phyloP scores from a whole-genome alignment of 1,140 invertebrate species.

The Zaprionus ornatus region DNA sequence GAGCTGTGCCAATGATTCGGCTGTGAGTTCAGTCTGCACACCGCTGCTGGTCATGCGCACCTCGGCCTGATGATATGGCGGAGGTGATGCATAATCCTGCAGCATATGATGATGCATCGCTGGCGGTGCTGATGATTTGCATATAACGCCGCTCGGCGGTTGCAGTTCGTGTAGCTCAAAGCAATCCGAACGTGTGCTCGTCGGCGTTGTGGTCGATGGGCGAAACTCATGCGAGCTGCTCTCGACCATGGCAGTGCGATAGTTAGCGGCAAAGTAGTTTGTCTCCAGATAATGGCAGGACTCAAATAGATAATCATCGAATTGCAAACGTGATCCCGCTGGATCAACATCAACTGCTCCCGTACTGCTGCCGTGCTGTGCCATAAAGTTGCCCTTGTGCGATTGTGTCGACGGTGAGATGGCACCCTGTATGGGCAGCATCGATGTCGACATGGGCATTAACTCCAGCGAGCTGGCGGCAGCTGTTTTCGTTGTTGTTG shows the following conservation, averaged over 20 bases:
- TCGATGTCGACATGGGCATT: constrained; percentile 51
- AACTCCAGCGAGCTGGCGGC: constrained; percentile 62
- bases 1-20: constrained; percentile 65
- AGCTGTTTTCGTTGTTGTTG: constrained; percentile 24
- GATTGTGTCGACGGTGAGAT: constrained; percentile 70
- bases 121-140: constrained; percentile 62
- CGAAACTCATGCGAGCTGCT: constrained; percentile 81
- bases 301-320: constrained; percentile 82
- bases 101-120: background rate
- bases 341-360: constrained; percentile 8
- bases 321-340: constrained; percentile 62
- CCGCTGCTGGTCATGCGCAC: constrained; percentile 76
- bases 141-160: constrained; percentile 74
- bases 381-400: constrained; percentile 64
- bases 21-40: constrained; percentile 77
- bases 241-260: constrained; percentile 84
- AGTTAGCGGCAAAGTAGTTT: constrained; percentile 82
- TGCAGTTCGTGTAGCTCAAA: constrained; percentile 77
- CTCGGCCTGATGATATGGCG: constrained; percentile 42
- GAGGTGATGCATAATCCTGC: constrained; percentile 2
- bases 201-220: constrained; percentile 72
- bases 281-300: constrained; percentile 83
- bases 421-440: constrained; percentile 48
- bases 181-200: constrained; percentile 68
- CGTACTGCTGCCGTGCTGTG: background rate